Evolutionary conservation across 2,888 invertebrate genomes (phyloP).

Genomic region (Petrophora chlorosata): DNA sequence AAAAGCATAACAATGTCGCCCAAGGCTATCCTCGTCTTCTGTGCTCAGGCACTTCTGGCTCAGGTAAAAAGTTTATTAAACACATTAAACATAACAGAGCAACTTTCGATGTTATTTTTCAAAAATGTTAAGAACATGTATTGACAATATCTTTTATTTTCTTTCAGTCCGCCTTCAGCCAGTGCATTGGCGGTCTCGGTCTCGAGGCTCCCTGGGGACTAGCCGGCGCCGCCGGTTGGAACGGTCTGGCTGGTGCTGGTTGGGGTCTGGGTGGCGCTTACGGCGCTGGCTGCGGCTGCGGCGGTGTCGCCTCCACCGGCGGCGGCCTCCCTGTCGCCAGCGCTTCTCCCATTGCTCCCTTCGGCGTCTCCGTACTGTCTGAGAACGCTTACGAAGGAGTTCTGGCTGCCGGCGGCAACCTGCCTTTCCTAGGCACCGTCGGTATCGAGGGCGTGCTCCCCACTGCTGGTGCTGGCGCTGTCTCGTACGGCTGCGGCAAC

Average conservation of each 20-base stretch:
- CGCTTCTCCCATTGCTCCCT: constrained; percentile 43
- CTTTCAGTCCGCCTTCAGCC: constrained; percentile 20
- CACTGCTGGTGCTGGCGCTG: constrained; percentile 45
- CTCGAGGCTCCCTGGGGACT: constrained; percentile 1
- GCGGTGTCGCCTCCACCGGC: constrained; percentile 39
- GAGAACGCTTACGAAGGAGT: constrained; percentile 52
- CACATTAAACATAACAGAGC: background rate
- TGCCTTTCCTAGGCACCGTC: constrained; percentile 53
- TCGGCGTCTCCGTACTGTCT: constrained; percentile 49
- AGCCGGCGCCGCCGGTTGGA: background rate
- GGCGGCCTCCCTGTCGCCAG: constrained; percentile 46
- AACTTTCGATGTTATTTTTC: too few species aligned
- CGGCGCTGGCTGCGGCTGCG: constrained; percentile 11
- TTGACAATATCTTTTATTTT: background rate
- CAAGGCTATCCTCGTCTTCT: constrained; percentile 31
- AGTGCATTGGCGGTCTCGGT: constrained; percentile 4
- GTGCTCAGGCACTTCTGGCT: constrained; percentile 36
- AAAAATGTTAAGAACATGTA: too few species aligned
- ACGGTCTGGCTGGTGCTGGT: constrained; percentile 1
- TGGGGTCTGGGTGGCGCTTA: constrained; percentile 6
- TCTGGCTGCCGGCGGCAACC: constrained; percentile 46
- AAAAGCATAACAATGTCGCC: constrained; percentile 30
- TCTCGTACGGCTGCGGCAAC: constrained; percentile 49
- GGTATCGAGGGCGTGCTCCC: constrained; percentile 49
- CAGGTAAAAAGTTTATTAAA: constrained; percentile 20